phyloP scores from a whole-genome alignment of 1,140 invertebrate species.

The Elymnias hypermnestra region DNA sequence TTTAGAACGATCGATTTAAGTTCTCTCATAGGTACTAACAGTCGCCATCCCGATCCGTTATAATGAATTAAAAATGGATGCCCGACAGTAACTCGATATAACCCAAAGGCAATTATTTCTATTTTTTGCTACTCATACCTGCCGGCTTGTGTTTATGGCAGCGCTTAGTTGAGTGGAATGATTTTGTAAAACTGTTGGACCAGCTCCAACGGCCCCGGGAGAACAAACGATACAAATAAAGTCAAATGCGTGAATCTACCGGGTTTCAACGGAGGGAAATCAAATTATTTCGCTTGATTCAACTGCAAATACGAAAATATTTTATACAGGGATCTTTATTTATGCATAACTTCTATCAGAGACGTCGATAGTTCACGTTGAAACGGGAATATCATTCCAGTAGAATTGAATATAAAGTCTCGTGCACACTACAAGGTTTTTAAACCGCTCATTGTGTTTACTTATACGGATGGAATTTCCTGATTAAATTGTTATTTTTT shows the following conservation, averaged over 20 bases:
- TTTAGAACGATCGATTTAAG: too few relatives aligned
- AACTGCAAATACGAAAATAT: conserved; percentile 3
- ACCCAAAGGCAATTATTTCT: conserved; percentile 64
- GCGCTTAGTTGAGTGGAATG: conserved; percentile 74
- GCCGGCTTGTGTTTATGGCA: conserved; percentile 69
- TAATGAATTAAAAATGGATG: conserved; percentile 41
- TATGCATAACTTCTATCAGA: too few relatives aligned
- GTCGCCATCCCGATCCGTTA: conserved; percentile 7
- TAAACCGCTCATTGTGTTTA: too few relatives aligned
- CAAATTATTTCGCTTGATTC: conserved; percentile 33
- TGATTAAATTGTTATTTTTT: too few relatives aligned
- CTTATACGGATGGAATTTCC: too few relatives aligned
- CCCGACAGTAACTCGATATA: conserved; percentile 39
- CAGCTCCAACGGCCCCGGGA: conserved; percentile 51
- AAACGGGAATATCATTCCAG: too few relatives aligned
- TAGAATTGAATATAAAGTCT: too few relatives aligned
- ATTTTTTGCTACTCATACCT: conserved; percentile 72
- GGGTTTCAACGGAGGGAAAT: conserved; percentile 29
- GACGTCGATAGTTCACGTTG: too few relatives aligned
- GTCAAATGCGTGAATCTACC: conserved; percentile 59
- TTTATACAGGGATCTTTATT: too few relatives aligned
- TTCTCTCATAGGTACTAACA: too few relatives aligned
- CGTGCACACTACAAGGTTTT: too few relatives aligned
- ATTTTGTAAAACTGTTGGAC: conserved; percentile 74
- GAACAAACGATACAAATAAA: conserved; percentile 70